Evolutionary conservation across 2,888 invertebrate species (phyloP).

Genomic region (Oithona nana): DNA sequence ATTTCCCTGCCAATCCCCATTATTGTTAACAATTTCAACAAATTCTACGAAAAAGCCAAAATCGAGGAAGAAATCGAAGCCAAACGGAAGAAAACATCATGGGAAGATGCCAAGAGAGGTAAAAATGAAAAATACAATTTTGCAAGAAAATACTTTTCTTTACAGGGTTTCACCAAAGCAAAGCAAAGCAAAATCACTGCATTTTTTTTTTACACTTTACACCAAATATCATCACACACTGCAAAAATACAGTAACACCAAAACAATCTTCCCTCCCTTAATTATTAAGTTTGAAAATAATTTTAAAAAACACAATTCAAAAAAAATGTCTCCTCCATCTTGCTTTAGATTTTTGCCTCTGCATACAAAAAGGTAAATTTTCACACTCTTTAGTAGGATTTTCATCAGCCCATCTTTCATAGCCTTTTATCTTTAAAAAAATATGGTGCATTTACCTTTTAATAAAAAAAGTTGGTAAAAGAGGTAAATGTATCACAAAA

Average conservation of each 20-base stretch:
- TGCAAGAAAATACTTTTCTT: background rate
- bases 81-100: constrained; percentile 14
- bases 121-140: constrained; percentile 6
- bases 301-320: background rate
- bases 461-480: no score
- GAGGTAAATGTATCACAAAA: no score
- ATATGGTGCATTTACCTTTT: no score
- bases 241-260: no score
- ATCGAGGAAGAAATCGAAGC: constrained; percentile 12
- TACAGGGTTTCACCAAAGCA: no score
- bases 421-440: no score
- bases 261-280: no score
- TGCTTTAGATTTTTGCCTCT: background rate
- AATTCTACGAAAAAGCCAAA: constrained; percentile 16
- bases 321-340: background rate
- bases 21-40: constrained; percentile 15
- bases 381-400: background rate
- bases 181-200: no score
- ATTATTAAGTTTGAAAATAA: background rate
- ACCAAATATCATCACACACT: no score
- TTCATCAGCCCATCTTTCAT: no score
- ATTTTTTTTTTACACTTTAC: background rate
- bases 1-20: constrained; percentile 14
- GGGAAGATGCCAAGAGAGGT: constrained; percentile 15
- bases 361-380: background rate